Base-by-base conservation (phyloP, 2,888 invertebrate species). In the Bombyx huttoni region DNA sequence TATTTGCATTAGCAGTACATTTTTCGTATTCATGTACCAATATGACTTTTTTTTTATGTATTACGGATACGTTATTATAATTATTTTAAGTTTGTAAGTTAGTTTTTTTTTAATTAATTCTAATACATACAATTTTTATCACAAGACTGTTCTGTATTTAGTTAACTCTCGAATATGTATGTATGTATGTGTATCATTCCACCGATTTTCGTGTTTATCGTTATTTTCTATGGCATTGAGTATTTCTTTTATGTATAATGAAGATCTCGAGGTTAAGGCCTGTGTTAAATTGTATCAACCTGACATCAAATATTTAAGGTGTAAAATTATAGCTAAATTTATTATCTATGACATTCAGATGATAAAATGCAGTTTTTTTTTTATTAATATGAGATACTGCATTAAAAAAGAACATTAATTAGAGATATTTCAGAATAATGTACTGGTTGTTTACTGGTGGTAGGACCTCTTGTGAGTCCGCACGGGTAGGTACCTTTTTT, bases 141-240 rank as follows among this genome's bases (percentile, higher is more conserved):
- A 75, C 75, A 84, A 85, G 86, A 85, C 85, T 86, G 86, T 82
- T 80, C 5, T 67, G 65, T 75, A 55, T 73, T 73, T 73, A 69
- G 65, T 64, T 78, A 72, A 75, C 73, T 67, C 80, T 83, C 75
- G 76, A 82, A 81, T 83, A 76, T 70, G 70, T 50, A 76, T 70
- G 70, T 47, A 45, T 47, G 46, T 56, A 56, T 58, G 64, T 72
- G 62, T 68, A 78, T 70, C 82, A 87, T 87, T 87, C 87, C 87
- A 87, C 87, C 87, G 87, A 85, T 55, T 73, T 73, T 74, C 79
- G 75, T 81, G 78, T 81, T 81, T 24, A 24, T 24, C 24, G 52
- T 61, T 65, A 63, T 59, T 68, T 70, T 63, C 77, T 80, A 75
- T 79, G 75, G 70, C 68, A 75, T 75, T 71, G 71, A 78, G 80